Conservation (phyloP, 2,797 vertebrate genomes). For the Schizopygopsis malacanthus region DNA sequence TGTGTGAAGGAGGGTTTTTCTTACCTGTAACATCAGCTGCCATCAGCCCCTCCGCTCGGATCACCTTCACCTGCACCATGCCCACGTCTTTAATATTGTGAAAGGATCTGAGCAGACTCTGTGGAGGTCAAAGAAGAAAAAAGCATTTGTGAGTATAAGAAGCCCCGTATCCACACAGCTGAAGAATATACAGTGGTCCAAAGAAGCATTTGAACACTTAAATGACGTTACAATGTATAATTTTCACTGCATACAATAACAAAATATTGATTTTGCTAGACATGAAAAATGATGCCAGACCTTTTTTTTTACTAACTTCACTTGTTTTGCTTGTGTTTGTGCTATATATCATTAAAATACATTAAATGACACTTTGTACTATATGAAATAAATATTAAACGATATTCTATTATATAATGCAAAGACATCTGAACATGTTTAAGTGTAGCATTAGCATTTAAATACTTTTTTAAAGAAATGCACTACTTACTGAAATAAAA, state of each 20-base stretch:
- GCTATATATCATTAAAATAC: neutral
- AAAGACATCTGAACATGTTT: neutral
- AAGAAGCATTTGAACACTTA: neutral
- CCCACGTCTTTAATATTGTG: conserved; percentile 94
- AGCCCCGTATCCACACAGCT: neutral
- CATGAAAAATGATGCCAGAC: neutral
- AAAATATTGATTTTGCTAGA: neutral
- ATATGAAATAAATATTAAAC: neutral
- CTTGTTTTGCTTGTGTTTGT: neutral
- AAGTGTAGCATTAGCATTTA: neutral
- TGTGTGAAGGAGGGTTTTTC: conserved; percentile 59
- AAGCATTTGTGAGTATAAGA: neutral
- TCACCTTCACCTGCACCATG: conserved; percentile 96
- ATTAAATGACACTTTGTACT: neutral
- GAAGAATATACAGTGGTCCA: neutral
- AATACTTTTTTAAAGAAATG: neutral
- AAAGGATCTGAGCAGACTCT: conserved; percentile 88
- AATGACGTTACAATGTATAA: neutral
- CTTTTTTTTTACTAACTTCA: neutral
- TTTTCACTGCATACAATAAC: neutral
- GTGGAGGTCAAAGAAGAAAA: conserved; percentile 64
- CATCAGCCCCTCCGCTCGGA: conserved; percentile 96
- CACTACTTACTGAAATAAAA: neutral
- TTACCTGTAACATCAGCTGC: conserved; percentile 97
- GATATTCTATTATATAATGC: neutral